Base-by-base conservation (phyloP, 2,797 vertebrate genomes). In the Leucoraja ocellata region DNA sequence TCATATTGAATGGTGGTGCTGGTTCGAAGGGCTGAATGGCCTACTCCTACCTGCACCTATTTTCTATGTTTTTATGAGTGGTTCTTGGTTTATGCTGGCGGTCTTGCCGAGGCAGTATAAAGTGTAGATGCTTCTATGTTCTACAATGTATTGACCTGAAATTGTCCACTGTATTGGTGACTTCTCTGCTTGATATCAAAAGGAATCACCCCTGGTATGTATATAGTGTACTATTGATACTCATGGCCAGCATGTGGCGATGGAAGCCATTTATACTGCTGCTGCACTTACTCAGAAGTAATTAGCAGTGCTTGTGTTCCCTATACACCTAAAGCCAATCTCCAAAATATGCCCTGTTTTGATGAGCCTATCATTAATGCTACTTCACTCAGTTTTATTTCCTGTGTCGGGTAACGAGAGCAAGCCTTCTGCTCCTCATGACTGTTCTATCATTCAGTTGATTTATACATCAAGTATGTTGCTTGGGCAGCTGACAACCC, bases 301-400 rank as follows among this genome's bases (percentile, higher is more conserved):
- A 88, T 88, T 65, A 88, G 58, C n/a, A 88, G 14, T 21, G 16
- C 84, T 88, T 88, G 14, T 88, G 65, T 88, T 88, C 36, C n/a
- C 14, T 65, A 36, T 61, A 63, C 10, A 84, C 10, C 25, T 84
- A 54, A 63, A 84, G 81, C 25, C 81, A 65, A 32, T 88, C 61
- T 88, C 84, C n/a, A 88, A 63, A 68, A 88, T 65, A 61, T 65
- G 36, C 14, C 14, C 25, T 88, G 28, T 65, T 88, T 32, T 32
- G n/a, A 18, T 65, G 61, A 88, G 61, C 7, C n/a, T 65, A 11
- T 61, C 14, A 65, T 18, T 88, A 65, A 88, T 88, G 14, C 84
- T 2, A 65, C 18, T 88, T 88, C 14, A 18, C n/a, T 10, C 23
- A 61, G 23, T 6, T 32, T 88, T 88, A 65, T 88, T 65, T 14